These are phyloP conservation scores for Tigriopus californicus DNA, from an alignment of 2,888 invertebrate genomes.

Conservation along the genomic window DNA sequence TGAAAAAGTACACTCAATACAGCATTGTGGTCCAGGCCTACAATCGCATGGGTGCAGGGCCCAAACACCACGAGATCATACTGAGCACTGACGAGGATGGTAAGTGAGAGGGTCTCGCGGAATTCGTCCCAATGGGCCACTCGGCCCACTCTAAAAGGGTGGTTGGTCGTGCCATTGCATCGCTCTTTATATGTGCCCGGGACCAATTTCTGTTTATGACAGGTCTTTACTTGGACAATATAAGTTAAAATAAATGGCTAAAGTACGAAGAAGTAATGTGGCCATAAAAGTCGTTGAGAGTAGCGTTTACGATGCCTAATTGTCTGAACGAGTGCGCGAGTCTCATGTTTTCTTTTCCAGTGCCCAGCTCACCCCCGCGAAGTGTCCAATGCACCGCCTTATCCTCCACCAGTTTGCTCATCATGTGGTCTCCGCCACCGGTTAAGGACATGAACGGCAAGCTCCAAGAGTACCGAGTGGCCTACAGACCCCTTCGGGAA, in stretches of 20 bases:
- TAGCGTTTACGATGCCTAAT: too few relatives aligned
- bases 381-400: slow-evolving; percentile 28
- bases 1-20: slow-evolving; percentile 22
- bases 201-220: too few relatives aligned
- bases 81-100: slow-evolving; percentile 23
- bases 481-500: slow-evolving; percentile 34
- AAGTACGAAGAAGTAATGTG: too few relatives aligned
- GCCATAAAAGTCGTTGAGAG: too few relatives aligned
- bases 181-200: too few relatives aligned
- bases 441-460: slow-evolving; percentile 30
- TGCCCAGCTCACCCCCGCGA: slow-evolving; percentile 30
- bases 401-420: slow-evolving; percentile 28
- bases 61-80: slow-evolving; percentile 20
- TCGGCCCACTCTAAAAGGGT: too few relatives aligned
- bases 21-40: slow-evolving; percentile 22
- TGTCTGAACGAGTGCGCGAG: too few relatives aligned
- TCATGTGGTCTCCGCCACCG: slow-evolving; percentile 30
- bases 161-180: too few relatives aligned
- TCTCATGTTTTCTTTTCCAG: slow-evolving; percentile 22
- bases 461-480: slow-evolving; percentile 49
- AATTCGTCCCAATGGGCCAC: too few relatives aligned
- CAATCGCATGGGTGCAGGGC: slow-evolving; percentile 22
- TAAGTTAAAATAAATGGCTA: too few relatives aligned
- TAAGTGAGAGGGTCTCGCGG: slow-evolving; percentile 17
- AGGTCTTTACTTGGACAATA: too few relatives aligned